phyloP scores from a whole-genome alignment of 1,140 invertebrate genomes.

The Radopholus similis region DNA sequence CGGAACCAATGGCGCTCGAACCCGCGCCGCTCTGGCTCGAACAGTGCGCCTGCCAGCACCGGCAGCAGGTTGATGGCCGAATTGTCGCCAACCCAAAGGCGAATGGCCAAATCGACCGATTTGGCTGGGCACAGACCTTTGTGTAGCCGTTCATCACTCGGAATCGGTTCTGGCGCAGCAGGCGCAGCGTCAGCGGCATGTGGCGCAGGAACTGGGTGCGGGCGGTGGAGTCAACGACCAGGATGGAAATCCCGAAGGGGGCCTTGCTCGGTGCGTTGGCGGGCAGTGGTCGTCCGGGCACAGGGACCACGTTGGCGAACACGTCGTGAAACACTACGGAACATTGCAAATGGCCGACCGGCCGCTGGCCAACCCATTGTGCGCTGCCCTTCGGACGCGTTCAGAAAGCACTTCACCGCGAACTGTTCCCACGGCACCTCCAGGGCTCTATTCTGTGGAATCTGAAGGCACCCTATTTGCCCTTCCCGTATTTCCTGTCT shows the following conservation, averaged over 20 bases:
- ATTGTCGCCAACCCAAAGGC: constrained; percentile 47
- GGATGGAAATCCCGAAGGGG: constrained; percentile 28
- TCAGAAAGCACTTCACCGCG: too few species aligned
- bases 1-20: too few species aligned
- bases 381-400: too few species aligned
- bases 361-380: too few species aligned
- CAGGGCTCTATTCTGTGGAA: too few species aligned
- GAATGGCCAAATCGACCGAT: constrained; percentile 7
- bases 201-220: constrained; percentile 46
- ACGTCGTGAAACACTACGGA: constrained; percentile 35
- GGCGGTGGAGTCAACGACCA: constrained; percentile 44
- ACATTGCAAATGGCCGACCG: background rate
- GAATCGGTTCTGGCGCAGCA: constrained; percentile 47
- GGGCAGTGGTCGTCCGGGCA: constrained; percentile 15
- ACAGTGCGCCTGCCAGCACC: constrained; percentile 35
- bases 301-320: constrained; percentile 24
- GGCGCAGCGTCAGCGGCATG: constrained; percentile 50
- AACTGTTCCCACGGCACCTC: too few species aligned
- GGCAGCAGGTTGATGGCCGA: constrained; percentile 51
- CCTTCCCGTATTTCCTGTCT: too few species aligned
- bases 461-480: too few species aligned
- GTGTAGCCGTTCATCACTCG: constrained; percentile 47
- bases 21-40: constrained; percentile 27
- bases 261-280: background rate
- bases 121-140: constrained; percentile 34